Evolutionary conservation across 2,797 vertebrate species (phyloP), one percentile per base, ranked within the genome.

Genomic region (Anabacerthia variegaticeps): DNA sequence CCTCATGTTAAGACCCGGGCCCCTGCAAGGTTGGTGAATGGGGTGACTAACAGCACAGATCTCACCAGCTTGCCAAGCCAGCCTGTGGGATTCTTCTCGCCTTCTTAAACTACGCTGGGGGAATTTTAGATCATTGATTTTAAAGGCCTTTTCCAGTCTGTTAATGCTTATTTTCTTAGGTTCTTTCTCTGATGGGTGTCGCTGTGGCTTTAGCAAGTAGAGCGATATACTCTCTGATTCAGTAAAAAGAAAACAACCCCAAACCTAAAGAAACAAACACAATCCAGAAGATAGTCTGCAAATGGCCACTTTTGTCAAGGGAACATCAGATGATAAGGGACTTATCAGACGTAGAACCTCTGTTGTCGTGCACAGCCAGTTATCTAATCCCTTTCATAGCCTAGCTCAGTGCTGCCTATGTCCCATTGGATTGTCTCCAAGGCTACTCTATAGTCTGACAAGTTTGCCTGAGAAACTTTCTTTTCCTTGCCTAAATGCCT

Each of bases 391-490:
- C 22, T 71, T 75, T 72, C 36, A 28, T 1, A 79, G 61, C 6
- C 48, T 49, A 39, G 32, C 41, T 88, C 48, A 49, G 34, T 3
- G 3, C 63, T 88, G 34, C 19, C 28, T 84, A 37, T 65, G 72
- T 74, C 90, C 58, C 14, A 13, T 16, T 92, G 88, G 88, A 81
- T 84, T 23, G 4, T 72, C 49, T 93, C 80, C 73, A 78, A 34
- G 54, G 43, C 72, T 88, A 20, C 46, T 87, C 71, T 30, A 12
- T 14, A 39, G 28, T 56, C 27, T 85, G 67, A 82, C 58, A 59
- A 26, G 36, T 67, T 93, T 88, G 72, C 52, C 46, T 89, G 81
- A 55, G 79, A 89, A 79, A 28, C 52, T 85, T 79, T 54, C 14
- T 32, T 75, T 80, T 67, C 15, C 56, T 78, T 85, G 56, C 39